Conservation (phyloP, 2,888 invertebrate species). For the Siphonodentalium dalli region DNA sequence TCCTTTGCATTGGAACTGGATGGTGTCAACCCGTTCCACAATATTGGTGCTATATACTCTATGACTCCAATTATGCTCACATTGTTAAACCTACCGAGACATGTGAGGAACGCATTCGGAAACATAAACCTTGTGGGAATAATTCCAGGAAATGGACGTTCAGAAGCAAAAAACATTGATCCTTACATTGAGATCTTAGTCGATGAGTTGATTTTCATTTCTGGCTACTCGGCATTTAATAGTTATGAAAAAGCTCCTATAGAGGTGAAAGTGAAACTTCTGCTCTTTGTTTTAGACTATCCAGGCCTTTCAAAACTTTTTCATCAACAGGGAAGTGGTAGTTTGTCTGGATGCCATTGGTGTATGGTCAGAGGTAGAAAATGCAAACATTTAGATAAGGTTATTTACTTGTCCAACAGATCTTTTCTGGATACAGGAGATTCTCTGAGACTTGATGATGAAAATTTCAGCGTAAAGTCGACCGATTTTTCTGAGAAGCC, state of each 20-base stretch:
- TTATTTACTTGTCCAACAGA: not conserved
- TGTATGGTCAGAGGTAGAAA: not conserved
- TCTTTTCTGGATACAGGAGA: not conserved
- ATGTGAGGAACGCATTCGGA: slow-evolving; percentile 4
- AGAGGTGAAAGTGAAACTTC: slow-evolving; percentile 5
- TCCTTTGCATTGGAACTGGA: slow-evolving; percentile 13
- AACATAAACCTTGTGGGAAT: slow-evolving; percentile 12
- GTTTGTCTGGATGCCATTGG: slow-evolving; percentile 4
- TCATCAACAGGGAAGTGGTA: slow-evolving; percentile 9
- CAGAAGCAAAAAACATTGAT: not conserved
- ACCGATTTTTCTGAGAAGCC: not conserved
- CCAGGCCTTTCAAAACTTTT: slow-evolving; percentile 2
- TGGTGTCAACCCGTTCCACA: slow-evolving; percentile 13
- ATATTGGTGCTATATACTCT: slow-evolving; percentile 12
- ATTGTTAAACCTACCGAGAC: slow-evolving; percentile 10
- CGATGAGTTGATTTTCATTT: slow-evolving; percentile 7
- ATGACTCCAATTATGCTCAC: slow-evolving; percentile 18
- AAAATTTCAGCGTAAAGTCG: not conserved
- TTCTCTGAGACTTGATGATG: not conserved
- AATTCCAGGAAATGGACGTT: not conserved
- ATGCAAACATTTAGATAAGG: slow-evolving; percentile 5
- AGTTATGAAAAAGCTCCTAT: not conserved
- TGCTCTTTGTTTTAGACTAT: slow-evolving; percentile 4
- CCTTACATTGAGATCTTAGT: slow-evolving; percentile 7
- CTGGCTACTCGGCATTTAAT: not conserved